Evolutionary conservation across 2,113 vertebrate genomes (phyloP).

Genomic region (Zosterops hypoxanthus): DNA sequence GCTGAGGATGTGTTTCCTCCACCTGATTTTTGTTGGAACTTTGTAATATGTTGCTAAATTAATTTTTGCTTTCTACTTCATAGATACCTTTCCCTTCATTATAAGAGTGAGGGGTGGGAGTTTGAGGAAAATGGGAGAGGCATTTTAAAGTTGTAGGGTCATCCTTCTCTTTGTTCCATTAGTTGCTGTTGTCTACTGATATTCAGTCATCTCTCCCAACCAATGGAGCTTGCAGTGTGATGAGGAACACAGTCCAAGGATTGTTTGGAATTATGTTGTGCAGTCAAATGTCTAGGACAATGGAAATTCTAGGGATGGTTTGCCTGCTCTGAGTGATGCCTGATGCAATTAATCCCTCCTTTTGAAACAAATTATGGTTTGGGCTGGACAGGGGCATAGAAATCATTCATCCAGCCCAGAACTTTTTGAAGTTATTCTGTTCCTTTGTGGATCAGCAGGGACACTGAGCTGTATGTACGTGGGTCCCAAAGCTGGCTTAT

Average conservation of each 20-base stretch:
- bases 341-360: not conserved
- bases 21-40: not conserved
- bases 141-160: not conserved
- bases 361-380: not conserved
- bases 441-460: not conserved
- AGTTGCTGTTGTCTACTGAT: not conserved
- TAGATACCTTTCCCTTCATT: not conserved
- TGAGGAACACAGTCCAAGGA: not conserved
- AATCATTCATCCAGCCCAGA: not conserved
- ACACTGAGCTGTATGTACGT: accelerated
- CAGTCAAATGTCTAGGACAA: not conserved
- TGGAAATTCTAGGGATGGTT: not conserved
- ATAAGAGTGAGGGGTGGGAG: not conserved
- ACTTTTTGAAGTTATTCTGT: not conserved
- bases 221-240: not conserved
- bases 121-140: not conserved
- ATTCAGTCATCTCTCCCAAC: not conserved
- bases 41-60: not conserved
- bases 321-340: not conserved
- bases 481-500: not conserved
- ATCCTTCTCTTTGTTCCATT: not conserved
- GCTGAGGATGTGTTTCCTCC: not conserved
- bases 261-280: not conserved
- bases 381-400: not conserved
- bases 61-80: not conserved